Conservation (phyloP, 2,113 vertebrate species). For the Gobius niger region DNA sequence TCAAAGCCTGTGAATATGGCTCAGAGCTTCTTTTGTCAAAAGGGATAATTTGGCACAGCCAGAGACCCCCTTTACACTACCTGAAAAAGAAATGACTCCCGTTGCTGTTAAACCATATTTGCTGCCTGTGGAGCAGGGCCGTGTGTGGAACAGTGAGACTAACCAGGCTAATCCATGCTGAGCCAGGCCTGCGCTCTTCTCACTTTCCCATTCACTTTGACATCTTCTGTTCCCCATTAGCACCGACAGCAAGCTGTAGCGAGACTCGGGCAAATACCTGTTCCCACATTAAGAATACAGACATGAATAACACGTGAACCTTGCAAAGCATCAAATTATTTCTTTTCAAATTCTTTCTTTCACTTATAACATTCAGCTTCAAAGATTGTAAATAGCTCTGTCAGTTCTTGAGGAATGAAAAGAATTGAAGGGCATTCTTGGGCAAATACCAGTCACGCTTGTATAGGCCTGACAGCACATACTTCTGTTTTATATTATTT, state of each 20-base stretch:
- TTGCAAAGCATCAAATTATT: conserved; percentile 47
- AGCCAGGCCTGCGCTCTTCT: conserved; percentile 43
- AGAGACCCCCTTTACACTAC: conserved; percentile 31
- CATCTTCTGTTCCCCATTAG: conserved; percentile 57
- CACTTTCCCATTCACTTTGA: conserved; percentile 54
- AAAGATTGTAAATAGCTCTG: conserved; percentile 61
- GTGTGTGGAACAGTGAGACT: conserved; percentile 52
- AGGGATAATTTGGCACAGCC: conserved; percentile 57
- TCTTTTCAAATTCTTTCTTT: conserved; percentile 41
- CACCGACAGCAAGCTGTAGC: conserved; percentile 44
- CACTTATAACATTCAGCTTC: conserved; percentile 19
- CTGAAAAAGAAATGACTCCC: conserved; percentile 55
- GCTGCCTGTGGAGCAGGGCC: conserved; percentile 37
- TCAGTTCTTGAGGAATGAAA: conserved; percentile 51
- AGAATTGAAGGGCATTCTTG: conserved; percentile 43
- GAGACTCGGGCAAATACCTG: conserved; percentile 32
- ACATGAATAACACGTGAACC: conserved; percentile 36
- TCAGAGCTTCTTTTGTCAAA: conserved; percentile 62
- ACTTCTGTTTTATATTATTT: conserved; percentile 47
- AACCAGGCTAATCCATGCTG: conserved; percentile 57
- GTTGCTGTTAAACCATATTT: conserved; percentile 43
- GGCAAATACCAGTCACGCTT: conserved; percentile 49
- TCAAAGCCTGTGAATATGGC: conserved; percentile 57
- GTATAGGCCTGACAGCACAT: conserved; percentile 12
- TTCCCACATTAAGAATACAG: conserved; percentile 24